Evolutionary conservation across 1,140 invertebrate genomes (phyloP), one percentile per base, ranked within the genome.

Genomic region (Aporrectodea caliginosa): DNA sequence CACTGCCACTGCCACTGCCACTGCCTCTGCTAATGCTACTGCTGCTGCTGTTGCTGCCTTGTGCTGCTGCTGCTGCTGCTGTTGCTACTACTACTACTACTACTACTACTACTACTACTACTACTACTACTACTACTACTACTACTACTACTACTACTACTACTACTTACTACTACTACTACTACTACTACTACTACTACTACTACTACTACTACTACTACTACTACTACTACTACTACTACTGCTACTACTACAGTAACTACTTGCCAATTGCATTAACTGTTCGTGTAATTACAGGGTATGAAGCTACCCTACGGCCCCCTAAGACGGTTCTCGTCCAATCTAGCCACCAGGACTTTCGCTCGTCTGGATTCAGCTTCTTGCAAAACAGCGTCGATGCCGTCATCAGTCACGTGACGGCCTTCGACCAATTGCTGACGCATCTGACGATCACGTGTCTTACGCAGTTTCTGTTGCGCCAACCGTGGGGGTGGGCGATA

Each of bases 111-210:
- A 58, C 43, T 58, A 58, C 43, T 58, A 58, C 43, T 58, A 58
- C 43, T 58, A 58, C 43, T 58, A 58, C 43, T 58, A 58, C 43
- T 58, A 58, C 43, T 58, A 58, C 43, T 58, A 58, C 43, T 58
- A 58, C 43, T 58, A 58, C 43, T 58, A 58, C 43, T 58, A 58
- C 43, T 58, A 58, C 43, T 58, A 58, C 43, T 58, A 58, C 43
- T 58, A 58, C 43, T 58, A 58, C 43, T n/a, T 58, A 58, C 43
- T 58, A 58, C 43, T 58, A 58, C 43, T 58, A 58, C 43, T 58
- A 58, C 43, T 58, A 58, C 43, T 58, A 58, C 43, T 58, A 58
- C 43, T 58, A 58, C 43, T 58, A 58, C 43, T 58, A 58, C 43
- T 58, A 58, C 43, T 58, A 58, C 43, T 58, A 58, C 43, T 58